Evolutionary conservation across 2,113 vertebrate genomes (phyloP).

Genomic region (Galbula dea): DNA sequence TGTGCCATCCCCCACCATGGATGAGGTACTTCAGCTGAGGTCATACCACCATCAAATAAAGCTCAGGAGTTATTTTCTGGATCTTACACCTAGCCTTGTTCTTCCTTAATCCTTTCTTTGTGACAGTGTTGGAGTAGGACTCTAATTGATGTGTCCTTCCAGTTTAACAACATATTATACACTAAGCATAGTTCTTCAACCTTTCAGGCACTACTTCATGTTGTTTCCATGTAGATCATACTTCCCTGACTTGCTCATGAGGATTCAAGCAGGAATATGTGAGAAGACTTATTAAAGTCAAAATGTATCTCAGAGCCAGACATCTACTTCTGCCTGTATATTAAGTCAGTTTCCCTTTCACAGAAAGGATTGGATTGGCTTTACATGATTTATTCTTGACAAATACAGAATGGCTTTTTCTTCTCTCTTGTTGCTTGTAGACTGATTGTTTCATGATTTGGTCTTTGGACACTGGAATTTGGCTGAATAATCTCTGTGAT

Average conservation of each 20-base stretch:
- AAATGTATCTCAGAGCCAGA: background rate
- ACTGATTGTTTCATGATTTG: background rate
- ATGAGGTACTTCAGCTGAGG: background rate
- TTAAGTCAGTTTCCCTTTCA: background rate
- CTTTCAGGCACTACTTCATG: background rate
- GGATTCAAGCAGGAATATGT: background rate
- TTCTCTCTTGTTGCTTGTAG: background rate
- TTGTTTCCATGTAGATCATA: background rate
- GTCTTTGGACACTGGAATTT: background rate
- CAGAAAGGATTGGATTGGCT: background rate
- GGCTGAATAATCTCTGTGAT: background rate
- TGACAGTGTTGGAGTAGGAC: background rate
- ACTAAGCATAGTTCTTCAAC: slow-evolving; percentile 4
- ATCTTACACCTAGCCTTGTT: background rate
- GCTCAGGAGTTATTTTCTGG: background rate
- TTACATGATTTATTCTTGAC: background rate
- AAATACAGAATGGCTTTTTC: background rate
- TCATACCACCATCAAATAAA: background rate
- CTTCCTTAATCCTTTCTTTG: background rate
- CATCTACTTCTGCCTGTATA: background rate
- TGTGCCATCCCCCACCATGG: background rate
- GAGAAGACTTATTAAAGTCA: slow-evolving; percentile 3
- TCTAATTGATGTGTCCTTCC: background rate
- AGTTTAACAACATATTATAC: background rate
- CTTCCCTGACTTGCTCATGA: background rate